These are phyloP conservation scores for Oncorhynchus clarkii DNA, from an alignment of 2,113 vertebrate genomes.

Conservation along the genomic window DNA sequence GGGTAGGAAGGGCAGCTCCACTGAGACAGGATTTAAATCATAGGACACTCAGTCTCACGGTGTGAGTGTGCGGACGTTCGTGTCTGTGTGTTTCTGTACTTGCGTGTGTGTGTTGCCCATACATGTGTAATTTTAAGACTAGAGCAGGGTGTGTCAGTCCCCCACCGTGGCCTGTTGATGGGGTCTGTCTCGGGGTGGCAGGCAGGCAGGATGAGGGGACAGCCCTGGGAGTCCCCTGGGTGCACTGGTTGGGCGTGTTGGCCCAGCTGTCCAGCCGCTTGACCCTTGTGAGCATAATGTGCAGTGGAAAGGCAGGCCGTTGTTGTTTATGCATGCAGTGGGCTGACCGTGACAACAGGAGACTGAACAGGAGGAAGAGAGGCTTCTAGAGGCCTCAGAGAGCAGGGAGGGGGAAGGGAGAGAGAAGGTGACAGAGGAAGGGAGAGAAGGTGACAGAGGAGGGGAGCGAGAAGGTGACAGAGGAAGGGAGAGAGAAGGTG, in stretches of 20 bases:
- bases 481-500: too few species aligned
- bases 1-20: too few species aligned
- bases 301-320: background rate
- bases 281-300: constrained; percentile 34
- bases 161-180: background rate
- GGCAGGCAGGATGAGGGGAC: constrained; percentile 8
- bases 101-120: too few species aligned
- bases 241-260: constrained; percentile 13
- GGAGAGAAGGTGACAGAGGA: too few species aligned
- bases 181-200: background rate
- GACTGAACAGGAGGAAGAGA: constrained; percentile 12
- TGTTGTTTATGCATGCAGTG: background rate
- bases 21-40: too few species aligned
- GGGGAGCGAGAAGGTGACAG: too few species aligned
- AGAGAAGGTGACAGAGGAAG: background rate
- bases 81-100: background rate
- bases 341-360: background rate
- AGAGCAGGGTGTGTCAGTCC: too few species aligned
- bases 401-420: too few species aligned
- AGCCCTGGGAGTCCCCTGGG: constrained; percentile 13
- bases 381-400: too few species aligned
- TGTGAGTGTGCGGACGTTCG: too few species aligned
- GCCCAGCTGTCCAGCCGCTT: constrained; percentile 38
- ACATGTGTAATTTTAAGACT: background rate
- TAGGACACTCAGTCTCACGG: too few species aligned